These are phyloP conservation scores for Gobionotothen gibberifrons DNA, from an alignment of 2,797 vertebrate species.

Conservation along the genomic window DNA sequence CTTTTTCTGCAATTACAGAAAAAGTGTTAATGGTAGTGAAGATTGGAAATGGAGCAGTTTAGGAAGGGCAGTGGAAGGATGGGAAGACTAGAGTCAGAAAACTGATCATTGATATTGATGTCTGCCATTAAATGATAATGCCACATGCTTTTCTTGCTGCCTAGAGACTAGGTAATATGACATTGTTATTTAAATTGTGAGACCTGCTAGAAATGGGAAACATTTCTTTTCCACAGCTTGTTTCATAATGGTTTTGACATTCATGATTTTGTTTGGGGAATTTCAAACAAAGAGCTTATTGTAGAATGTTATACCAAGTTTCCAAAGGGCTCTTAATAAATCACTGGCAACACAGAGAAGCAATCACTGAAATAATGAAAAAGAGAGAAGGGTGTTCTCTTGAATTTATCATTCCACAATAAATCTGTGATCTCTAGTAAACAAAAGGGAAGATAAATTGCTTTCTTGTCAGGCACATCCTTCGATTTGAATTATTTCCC, in stretches of 20 bases:
- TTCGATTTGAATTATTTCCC: slow-evolving; percentile 11
- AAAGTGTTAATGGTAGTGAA: slow-evolving; percentile 57
- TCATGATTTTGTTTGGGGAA: slow-evolving; percentile 34
- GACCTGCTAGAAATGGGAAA: slow-evolving; percentile 3
- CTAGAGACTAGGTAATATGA: slow-evolving; percentile 8
- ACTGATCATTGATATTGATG: slow-evolving; percentile 66
- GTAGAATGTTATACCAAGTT: slow-evolving; percentile 32
- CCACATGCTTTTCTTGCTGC: slow-evolving; percentile 22
- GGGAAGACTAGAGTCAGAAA: slow-evolving; percentile 47
- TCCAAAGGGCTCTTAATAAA: slow-evolving; percentile 52
- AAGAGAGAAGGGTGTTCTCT: slow-evolving; percentile 27
- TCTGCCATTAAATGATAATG: slow-evolving; percentile 54
- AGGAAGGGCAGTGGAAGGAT: slow-evolving; percentile 9
- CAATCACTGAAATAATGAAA: slow-evolving; percentile 51
- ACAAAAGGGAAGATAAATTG: slow-evolving; percentile 34
- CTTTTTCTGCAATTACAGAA: slow-evolving; percentile 68
- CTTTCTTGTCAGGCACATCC: neutral
- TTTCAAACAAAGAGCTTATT: slow-evolving; percentile 47
- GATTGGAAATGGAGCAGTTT: slow-evolving; percentile 53
- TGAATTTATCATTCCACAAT: slow-evolving; percentile 41
- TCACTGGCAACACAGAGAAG: slow-evolving; percentile 40
- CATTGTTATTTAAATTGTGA: slow-evolving; percentile 29
- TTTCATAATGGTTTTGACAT: slow-evolving; percentile 27
- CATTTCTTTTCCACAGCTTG: slow-evolving; percentile 24
- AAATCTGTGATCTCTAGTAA: slow-evolving; percentile 38